These are phyloP conservation scores for Cataglyphis albicans DNA, from an alignment of 2,888 invertebrate genomes.

Conservation along the genomic window DNA sequence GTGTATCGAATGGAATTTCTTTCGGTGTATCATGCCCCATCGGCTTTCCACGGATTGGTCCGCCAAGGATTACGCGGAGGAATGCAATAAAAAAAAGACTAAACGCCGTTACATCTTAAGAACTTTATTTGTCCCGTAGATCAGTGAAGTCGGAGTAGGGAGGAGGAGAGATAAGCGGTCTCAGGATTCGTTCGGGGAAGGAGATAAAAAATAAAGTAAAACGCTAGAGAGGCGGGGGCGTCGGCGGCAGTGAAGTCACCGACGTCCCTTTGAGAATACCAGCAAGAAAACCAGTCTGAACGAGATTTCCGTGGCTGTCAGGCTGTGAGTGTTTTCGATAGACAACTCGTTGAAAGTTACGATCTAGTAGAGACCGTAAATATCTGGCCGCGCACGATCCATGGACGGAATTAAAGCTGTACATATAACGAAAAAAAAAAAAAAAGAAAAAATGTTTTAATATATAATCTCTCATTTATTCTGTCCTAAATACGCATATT, in stretches of 20 bases:
- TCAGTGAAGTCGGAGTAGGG: constrained; percentile 47
- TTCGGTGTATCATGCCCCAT: neutral
- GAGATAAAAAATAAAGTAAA: neutral
- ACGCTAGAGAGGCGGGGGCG: constrained; percentile 45
- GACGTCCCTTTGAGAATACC: constrained; percentile 65
- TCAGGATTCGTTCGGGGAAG: constrained; percentile 4
- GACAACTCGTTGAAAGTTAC: constrained; percentile 45
- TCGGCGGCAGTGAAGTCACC: constrained; percentile 17
- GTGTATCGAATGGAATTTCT: constrained; percentile 34
- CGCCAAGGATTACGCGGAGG: constrained; percentile 45
- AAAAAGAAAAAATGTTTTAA: neutral
- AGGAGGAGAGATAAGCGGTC: constrained; percentile 56
- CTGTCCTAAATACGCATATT: neutral
- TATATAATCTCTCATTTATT: neutral
- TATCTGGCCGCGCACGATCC: neutral
- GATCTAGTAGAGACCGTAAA: constrained; percentile 46
- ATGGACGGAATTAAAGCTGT: constrained; percentile 23
- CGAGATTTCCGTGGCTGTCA: constrained; percentile 58
- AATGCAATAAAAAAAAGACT: constrained; percentile 58
- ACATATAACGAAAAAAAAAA: neutral
- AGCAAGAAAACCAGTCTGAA: constrained; percentile 69
- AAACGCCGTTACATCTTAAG: constrained; percentile 61
- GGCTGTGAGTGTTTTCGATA: constrained; percentile 39
- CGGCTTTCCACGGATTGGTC: constrained; percentile 54
- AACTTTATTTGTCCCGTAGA: constrained; percentile 66